A percentile compares a stretch with the other conserved stretches of the same genome.
phyloP scores from a whole-genome alignment of 2,888 invertebrate species.

The Automeris io region DNA sequence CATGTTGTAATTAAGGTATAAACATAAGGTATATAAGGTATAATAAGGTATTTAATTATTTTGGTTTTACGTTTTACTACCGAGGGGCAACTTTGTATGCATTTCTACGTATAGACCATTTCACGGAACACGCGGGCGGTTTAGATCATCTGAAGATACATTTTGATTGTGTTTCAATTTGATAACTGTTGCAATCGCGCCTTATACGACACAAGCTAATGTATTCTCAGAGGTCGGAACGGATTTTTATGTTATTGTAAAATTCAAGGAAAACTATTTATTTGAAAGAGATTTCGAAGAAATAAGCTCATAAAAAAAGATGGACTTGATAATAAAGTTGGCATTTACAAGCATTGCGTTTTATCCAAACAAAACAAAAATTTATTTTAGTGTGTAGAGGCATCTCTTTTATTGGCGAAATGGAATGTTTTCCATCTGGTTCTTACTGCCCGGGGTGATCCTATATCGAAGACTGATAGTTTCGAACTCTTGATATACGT shows the following conservation, averaged over 20 bases:
- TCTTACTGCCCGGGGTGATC: too few species aligned
- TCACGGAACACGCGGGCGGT: background rate
- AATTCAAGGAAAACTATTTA: slow-evolving; percentile 8
- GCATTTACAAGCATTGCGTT: background rate
- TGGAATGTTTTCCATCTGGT: too few species aligned
- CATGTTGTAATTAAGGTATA: too few species aligned
- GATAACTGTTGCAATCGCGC: background rate
- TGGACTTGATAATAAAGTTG: background rate
- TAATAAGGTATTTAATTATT: too few species aligned
- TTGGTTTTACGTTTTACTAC: background rate
- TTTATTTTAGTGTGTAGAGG: too few species aligned
- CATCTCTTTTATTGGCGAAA: too few species aligned
- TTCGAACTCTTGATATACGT: too few species aligned
- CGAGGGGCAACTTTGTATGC: background rate
- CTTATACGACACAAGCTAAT: slow-evolving; percentile 3
- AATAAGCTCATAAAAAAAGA: slow-evolving; percentile 3
- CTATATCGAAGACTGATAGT: too few species aligned
- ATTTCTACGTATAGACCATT: background rate
- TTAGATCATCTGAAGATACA: background rate
- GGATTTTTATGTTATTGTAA: background rate
- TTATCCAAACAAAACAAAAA: background rate
- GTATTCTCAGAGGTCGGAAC: slow-evolving; percentile 4
- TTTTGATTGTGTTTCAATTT: background rate
- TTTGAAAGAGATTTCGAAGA: slow-evolving; percentile 5
- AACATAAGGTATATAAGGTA: too few species aligned